Conservation (phyloP, 2,888 invertebrate species). For the Ormyrus rosae region DNA sequence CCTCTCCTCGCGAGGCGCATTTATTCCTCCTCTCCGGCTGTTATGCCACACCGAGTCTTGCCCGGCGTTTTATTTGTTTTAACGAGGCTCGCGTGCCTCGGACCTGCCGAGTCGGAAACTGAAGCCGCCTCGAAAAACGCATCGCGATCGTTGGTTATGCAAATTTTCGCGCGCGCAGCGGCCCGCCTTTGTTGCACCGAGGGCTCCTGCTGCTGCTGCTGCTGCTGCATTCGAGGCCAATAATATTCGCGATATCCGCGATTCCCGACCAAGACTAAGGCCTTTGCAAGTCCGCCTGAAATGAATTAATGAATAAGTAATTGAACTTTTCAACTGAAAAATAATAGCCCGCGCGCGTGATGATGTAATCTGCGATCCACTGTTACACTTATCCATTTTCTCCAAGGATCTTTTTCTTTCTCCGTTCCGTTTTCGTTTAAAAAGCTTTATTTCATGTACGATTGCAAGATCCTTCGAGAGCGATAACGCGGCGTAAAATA, state of each 20-base stretch:
- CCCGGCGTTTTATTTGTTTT: slow-evolving; percentile 52
- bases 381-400: too few species aligned
- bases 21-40: not conserved
- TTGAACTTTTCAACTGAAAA: not conserved
- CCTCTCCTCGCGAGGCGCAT: not conserved
- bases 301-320: slow-evolving; percentile 50
- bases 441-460: not conserved
- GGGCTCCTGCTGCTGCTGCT: not conserved
- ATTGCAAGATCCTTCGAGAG: not conserved
- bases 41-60: slow-evolving; percentile 5
- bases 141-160: slow-evolving; percentile 53
- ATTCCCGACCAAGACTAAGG: slow-evolving; percentile 10
- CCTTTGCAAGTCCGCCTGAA: slow-evolving; percentile 5
- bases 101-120: slow-evolving; percentile 51
- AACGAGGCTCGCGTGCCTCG: slow-evolving; percentile 54
- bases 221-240: slow-evolving; percentile 10
- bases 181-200: not conserved
- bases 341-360: too few species aligned
- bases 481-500: not conserved
- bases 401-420: too few species aligned
- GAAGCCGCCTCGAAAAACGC: slow-evolving; percentile 35
- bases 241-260: slow-evolving; percentile 49
- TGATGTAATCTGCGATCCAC: too few species aligned
- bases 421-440: too few species aligned
- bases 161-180: slow-evolving; percentile 40